A percentile compares a stretch with the other conserved stretches of the same genome.
Conservation (phyloP, 2,888 invertebrate genomes). For the Embidobia sp. region DNA sequence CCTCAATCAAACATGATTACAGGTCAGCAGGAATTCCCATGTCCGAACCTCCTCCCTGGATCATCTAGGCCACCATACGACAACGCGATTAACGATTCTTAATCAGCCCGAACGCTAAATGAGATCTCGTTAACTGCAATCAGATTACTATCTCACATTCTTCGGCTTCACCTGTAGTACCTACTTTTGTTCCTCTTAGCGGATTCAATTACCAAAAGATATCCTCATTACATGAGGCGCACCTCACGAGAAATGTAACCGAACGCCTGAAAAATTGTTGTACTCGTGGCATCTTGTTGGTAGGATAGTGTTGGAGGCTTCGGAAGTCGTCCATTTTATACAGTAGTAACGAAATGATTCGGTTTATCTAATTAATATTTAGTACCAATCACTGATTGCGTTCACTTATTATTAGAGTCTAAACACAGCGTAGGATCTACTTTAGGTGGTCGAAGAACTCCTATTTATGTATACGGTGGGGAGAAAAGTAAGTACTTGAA, state of each 20-base stretch:
- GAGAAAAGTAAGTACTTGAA: too few species aligned
- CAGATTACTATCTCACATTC: conserved; percentile 39
- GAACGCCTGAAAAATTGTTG: conserved; percentile 1
- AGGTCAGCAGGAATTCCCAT: conserved; percentile 17
- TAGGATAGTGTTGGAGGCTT: too few species aligned
- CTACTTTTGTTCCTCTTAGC: conserved; percentile 3
- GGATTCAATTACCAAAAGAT: conserved; percentile 29
- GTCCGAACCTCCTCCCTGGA: conserved; percentile 1
- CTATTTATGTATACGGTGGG: too few species aligned
- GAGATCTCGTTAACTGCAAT: conserved; percentile 35
- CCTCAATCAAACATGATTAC: too few species aligned
- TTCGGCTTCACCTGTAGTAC: conserved; percentile 19
- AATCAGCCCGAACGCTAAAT: conserved; percentile 26
- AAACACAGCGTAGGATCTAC: too few species aligned
- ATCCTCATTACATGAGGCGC: conserved; percentile 4
- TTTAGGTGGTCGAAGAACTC: too few species aligned
- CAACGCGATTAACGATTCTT: conserved; percentile 47
- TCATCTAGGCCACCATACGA: conserved; percentile 32
- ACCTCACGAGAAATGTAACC: neutral
- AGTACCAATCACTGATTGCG: too few species aligned
- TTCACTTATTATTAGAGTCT: too few species aligned
- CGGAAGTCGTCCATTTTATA: too few species aligned
- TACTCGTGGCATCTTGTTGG: too few species aligned
- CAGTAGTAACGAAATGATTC: too few species aligned
- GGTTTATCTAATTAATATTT: too few species aligned